phyloP scores from a whole-genome alignment of 1,140 invertebrate genomes.

The Lasioglossum albipes region DNA sequence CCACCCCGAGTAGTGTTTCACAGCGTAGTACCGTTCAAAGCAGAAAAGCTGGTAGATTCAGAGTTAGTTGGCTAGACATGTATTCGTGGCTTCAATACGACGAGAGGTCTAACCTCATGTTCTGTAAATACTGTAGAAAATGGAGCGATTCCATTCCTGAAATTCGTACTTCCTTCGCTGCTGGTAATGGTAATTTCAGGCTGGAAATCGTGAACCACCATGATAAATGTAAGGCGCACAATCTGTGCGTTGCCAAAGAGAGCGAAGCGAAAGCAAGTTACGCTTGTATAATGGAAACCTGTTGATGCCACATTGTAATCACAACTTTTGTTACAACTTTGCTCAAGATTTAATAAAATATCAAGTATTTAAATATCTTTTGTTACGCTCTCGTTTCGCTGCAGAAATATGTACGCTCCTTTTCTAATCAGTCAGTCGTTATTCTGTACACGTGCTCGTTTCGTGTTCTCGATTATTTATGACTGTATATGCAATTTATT shows the following conservation, averaged over 20 bases:
- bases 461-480: neutral
- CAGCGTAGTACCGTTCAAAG: slow-evolving; percentile 57
- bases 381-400: neutral
- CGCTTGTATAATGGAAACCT: slow-evolving; percentile 36
- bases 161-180: slow-evolving; percentile 86
- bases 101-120: slow-evolving; percentile 85
- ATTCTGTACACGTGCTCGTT: neutral
- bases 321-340: neutral
- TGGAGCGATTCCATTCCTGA: slow-evolving; percentile 86
- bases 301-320: slow-evolving; percentile 18
- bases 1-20: slow-evolving; percentile 57
- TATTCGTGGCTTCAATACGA: slow-evolving; percentile 87
- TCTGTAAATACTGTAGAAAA: slow-evolving; percentile 86
- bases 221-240: slow-evolving; percentile 88
- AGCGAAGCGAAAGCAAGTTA: slow-evolving; percentile 52
- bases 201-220: slow-evolving; percentile 89
- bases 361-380: neutral
- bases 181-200: slow-evolving; percentile 87
- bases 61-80: slow-evolving; percentile 83
- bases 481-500: neutral
- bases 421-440: slow-evolving; percentile 1
- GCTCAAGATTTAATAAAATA: slow-evolving; percentile 2
- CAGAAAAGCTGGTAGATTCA: slow-evolving; percentile 84
- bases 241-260: slow-evolving; percentile 82
- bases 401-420: neutral